Conservation (phyloP, 2,888 invertebrate genomes). For the Drosophila vallismaia region DNA sequence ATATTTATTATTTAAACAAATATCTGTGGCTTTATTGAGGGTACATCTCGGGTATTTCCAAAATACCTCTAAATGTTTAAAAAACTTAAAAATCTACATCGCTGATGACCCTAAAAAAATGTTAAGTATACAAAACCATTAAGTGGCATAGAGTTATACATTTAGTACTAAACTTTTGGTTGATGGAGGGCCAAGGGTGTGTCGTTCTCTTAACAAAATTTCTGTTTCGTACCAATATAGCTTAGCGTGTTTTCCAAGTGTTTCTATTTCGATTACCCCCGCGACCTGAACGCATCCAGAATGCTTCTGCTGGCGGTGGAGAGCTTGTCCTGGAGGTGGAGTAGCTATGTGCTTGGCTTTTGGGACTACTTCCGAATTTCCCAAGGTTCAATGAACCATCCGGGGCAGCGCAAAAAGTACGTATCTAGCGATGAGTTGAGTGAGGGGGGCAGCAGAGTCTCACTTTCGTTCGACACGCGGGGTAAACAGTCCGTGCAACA, state of each 20-base stretch:
- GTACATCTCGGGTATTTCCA: not conserved
- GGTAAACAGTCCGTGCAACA: conserved; percentile 49
- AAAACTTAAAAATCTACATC: too few species aligned
- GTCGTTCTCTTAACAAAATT: conserved; percentile 38
- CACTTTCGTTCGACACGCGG: conserved; percentile 65
- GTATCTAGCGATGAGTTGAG: not conserved
- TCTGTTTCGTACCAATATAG: not conserved
- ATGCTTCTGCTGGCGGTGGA: conserved; percentile 16
- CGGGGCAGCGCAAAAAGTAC: conserved; percentile 22
- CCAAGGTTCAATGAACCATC: conserved; percentile 68
- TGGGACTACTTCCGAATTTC: conserved; percentile 50
- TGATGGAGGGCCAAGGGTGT: conserved; percentile 13
- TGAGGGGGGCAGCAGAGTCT: conserved; percentile 39
- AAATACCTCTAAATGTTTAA: too few species aligned
- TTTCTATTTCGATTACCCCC: conserved; percentile 26
- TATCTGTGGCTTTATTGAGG: not conserved
- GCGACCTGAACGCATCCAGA: conserved; percentile 39
- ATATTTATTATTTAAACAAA: too few species aligned
- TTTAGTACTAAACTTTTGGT: not conserved
- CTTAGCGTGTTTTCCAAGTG: conserved; percentile 27
- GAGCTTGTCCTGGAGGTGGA: conserved; percentile 5
- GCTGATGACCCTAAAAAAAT: too few species aligned
- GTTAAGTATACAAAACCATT: not conserved
- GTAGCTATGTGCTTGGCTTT: conserved; percentile 25
- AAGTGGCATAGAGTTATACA: not conserved